Conservation (phyloP, 2,113 vertebrate genomes). For the Sapayoa aenigma region DNA sequence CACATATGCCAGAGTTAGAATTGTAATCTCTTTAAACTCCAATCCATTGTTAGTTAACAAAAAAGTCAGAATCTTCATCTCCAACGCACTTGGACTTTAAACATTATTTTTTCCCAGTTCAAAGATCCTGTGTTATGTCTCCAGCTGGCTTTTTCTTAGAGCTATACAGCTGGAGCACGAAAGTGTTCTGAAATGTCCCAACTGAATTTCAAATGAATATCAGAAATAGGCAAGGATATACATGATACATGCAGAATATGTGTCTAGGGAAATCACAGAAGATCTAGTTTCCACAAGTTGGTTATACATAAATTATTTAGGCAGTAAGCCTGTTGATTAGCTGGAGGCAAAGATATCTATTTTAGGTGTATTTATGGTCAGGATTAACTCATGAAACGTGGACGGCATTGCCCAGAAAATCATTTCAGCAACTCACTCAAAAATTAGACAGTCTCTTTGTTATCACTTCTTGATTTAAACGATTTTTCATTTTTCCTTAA, state of each 20-base stretch:
- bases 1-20: neutral
- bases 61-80: neutral
- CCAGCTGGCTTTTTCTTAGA: conserved; percentile 41
- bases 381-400: conserved; percentile 44
- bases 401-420: neutral
- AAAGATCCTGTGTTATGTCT: conserved; percentile 8
- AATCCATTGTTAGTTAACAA: neutral
- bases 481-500: neutral
- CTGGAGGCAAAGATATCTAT: conserved; percentile 53
- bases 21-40: neutral
- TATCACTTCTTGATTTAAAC: neutral
- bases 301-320: conserved; percentile 66
- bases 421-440: neutral
- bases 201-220: conserved; percentile 62
- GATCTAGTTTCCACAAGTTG: conserved; percentile 54
- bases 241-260: conserved; percentile 53
- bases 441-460: neutral
- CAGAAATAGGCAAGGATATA: conserved; percentile 60
- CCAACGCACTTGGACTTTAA: neutral
- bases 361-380: conserved; percentile 39
- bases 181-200: conserved; percentile 54
- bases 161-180: conserved; percentile 30
- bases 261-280: conserved; percentile 62
- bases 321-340: conserved; percentile 55
- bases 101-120: neutral